Evolutionary conservation across 2,888 invertebrate species (phyloP).

Genomic region (Aphelenchoides bicaudatus): DNA sequence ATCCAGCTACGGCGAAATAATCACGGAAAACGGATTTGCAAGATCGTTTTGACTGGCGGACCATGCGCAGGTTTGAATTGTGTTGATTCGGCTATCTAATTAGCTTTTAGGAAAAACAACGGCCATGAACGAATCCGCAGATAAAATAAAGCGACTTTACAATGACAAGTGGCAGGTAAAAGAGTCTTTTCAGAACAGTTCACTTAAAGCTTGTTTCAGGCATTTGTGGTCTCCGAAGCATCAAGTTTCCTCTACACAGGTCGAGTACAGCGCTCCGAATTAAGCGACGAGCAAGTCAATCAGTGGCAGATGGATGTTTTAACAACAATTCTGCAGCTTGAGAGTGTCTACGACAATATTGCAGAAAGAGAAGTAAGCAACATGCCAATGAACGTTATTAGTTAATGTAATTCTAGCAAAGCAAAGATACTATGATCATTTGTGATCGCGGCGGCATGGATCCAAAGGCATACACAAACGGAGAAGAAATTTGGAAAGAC

Average conservation of each 20-base stretch:
- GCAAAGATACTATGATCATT: slow-evolving; percentile 32
- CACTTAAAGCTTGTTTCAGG: slow-evolving; percentile 14
- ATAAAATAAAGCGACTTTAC: slow-evolving; percentile 22
- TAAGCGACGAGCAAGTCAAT: slow-evolving; percentile 25
- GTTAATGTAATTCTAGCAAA: neutral
- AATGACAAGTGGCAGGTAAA: slow-evolving; percentile 29
- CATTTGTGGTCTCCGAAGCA: slow-evolving; percentile 33
- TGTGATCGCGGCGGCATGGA: slow-evolving; percentile 39
- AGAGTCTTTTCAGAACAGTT: neutral
- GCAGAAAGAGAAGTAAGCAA: slow-evolving; percentile 29
- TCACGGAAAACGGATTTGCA: slow-evolving; percentile 26
- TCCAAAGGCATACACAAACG: slow-evolving; percentile 30
- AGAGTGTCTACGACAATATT: slow-evolving; percentile 38
- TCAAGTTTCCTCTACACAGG: slow-evolving; percentile 33
- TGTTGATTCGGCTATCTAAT: slow-evolving; percentile 9
- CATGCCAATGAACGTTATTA: neutral
- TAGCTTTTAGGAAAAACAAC: slow-evolving; percentile 35
- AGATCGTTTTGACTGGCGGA: slow-evolving; percentile 38
- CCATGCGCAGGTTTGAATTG: slow-evolving; percentile 32
- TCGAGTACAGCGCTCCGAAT: slow-evolving; percentile 26
- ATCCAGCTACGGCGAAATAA: slow-evolving; percentile 23
- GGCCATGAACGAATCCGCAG: slow-evolving; percentile 19
- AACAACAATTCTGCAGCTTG: slow-evolving; percentile 34
- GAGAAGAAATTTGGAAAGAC: slow-evolving; percentile 23
- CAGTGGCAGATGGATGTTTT: slow-evolving; percentile 35